phyloP scores from a whole-genome alignment of 2,113 vertebrate genomes.

The Scortum barcoo region DNA sequence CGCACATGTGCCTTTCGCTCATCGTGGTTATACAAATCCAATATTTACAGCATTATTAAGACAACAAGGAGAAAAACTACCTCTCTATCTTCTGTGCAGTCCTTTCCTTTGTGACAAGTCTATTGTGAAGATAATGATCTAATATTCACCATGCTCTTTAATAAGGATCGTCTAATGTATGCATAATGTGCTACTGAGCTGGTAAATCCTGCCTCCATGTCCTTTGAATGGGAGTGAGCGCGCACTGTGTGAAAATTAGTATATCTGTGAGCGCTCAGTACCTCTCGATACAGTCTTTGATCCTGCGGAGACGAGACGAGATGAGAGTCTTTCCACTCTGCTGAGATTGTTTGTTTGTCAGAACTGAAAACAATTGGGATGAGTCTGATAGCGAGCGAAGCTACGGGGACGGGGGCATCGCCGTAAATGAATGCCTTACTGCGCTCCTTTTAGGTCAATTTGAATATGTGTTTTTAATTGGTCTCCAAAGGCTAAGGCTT shows the following conservation, averaged over 20 bases:
- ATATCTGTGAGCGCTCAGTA: slow-evolving; percentile 27
- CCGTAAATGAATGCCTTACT: slow-evolving; percentile 44
- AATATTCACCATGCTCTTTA: slow-evolving; percentile 55
- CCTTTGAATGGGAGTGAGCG: slow-evolving; percentile 44
- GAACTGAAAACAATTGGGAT: slow-evolving; percentile 49
- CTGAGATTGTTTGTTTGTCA: slow-evolving; percentile 61
- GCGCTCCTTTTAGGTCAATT: slow-evolving; percentile 69
- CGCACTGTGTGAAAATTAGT: slow-evolving; percentile 55
- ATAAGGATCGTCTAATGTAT: slow-evolving; percentile 62
- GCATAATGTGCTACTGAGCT: slow-evolving; percentile 35
- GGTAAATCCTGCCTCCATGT: slow-evolving; percentile 47
- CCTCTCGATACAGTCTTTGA: slow-evolving; percentile 52
- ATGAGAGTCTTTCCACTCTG: slow-evolving; percentile 31
- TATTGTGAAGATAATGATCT: slow-evolving; percentile 50
- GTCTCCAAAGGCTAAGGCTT: slow-evolving; percentile 74
- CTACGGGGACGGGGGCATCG: slow-evolving; percentile 17
- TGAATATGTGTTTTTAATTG: slow-evolving; percentile 82
- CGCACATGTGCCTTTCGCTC: background rate
- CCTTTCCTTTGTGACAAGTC: slow-evolving; percentile 21
- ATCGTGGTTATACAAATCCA: background rate
- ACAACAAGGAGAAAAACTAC: slow-evolving; percentile 10
- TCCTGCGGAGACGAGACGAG: slow-evolving; percentile 47
- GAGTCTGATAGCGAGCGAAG: slow-evolving; percentile 30
- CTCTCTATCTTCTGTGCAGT: slow-evolving; percentile 9
- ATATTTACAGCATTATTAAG: slow-evolving; percentile 23